Evolutionary conservation across 1,140 invertebrate genomes (phyloP), one percentile per base, ranked within the genome.

Genomic region (Lasioglossum baleicum): DNA sequence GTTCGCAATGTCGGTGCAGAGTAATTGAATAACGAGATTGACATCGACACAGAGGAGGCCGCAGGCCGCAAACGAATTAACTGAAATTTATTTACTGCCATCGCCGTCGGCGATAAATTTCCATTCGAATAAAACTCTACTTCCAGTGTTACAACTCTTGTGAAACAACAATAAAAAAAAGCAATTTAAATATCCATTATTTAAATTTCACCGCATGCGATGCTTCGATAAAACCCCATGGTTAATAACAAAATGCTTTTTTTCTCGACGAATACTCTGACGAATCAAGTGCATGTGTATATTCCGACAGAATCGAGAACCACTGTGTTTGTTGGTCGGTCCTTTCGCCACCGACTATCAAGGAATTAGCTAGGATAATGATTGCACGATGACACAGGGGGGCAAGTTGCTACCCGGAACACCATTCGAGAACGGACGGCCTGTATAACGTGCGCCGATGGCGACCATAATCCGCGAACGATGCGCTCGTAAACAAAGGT

Each of bases 401-500:
- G 61, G 15, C 4, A 64, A 65, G 72, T 68, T 42, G 74, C 68
- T 61, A 75, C 40, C 60, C 48, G 68, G 42, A 35, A 11, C 35
- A n/a, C 44, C 48, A 53, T 63, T 76, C 31, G 72, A 48, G 60
- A 63, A 64, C 51, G 53, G 53, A 44, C 13, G 4, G n/a, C 5
- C n/a, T 40, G 53, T 69, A 74, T 70, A 74, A 85, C 74, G 58
- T n/a, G 17, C 20, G 56, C 13, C 42, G 56, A 84, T 75, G 70
- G 51, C n/a, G 56, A 61, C 71, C 69, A 77, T 74, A 75, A 85
- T 82, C 70, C 79, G 51, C 53, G 71, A 84, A 71, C 80, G 60
- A 63, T 60, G 67, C 61, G 35, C 75, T 76, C 80, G 70, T 86
- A 85, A 86, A 86, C 80, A 79, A 79, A 67, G 26, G 58, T 8